A percentile compares a stretch with the other conserved stretches of the same genome.
phyloP scores from a whole-genome alignment of 2,797 vertebrate species.

The Chlorospingus semifuscus region DNA sequence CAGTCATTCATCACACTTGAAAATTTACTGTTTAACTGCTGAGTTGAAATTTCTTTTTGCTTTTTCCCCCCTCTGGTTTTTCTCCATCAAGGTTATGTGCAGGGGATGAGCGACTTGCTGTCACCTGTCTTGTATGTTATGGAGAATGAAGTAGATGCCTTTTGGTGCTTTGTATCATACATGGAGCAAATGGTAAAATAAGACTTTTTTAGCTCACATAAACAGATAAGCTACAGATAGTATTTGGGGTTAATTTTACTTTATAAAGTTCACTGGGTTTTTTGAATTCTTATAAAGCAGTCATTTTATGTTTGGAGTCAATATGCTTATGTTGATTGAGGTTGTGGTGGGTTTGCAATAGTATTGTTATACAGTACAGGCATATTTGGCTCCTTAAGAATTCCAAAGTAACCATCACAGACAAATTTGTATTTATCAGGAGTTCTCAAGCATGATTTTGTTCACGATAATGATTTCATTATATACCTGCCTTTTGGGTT shows the following conservation, averaged over 20 bases:
- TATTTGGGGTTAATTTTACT: neutral
- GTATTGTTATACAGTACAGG: neutral
- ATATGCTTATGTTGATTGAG: neutral
- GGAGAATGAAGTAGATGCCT: constrained; percentile 96
- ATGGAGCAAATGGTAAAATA: constrained; percentile 93
- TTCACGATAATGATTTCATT: neutral
- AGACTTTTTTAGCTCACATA: neutral
- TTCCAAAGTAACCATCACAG: neutral
- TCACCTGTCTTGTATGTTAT: constrained; percentile 93
- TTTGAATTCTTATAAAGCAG: neutral
- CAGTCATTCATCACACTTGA: neutral
- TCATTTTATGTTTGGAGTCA: neutral
- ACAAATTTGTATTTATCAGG: neutral
- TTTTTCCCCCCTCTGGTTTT: neutral
- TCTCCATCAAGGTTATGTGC: constrained; percentile 86
- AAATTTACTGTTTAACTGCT: neutral
- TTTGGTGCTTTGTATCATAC: constrained; percentile 95
- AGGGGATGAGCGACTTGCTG: constrained; percentile 97
- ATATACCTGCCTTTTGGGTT: neutral
- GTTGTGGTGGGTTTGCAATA: neutral
- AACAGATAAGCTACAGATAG: neutral
- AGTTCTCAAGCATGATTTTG: neutral
- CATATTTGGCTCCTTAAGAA: neutral
- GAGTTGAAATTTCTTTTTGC: neutral
- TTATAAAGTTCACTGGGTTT: neutral